Percentiles rank a stretch among this genome's conserved stretches.
These are phyloP conservation scores for Sarcophaga rosellei DNA, from an alignment of 2,888 invertebrate species.

Conservation along the genomic window DNA sequence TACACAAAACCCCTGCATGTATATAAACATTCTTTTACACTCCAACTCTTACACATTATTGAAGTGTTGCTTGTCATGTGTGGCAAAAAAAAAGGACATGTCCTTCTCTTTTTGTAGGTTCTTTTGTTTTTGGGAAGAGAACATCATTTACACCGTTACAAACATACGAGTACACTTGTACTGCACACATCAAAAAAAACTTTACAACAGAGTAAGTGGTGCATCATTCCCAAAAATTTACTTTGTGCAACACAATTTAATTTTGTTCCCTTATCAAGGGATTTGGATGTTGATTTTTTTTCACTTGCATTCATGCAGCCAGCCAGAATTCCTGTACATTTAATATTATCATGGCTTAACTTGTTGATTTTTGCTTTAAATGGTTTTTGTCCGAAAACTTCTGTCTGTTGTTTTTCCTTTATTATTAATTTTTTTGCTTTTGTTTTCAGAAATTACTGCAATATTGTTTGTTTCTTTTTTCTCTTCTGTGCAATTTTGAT, in stretches of 20 bases:
- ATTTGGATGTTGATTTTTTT: conserved; percentile 31
- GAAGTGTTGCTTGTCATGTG: conserved; percentile 41
- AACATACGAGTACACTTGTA: neutral
- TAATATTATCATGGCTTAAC: conserved; percentile 62
- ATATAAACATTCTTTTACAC: neutral
- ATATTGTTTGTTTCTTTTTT: conserved; percentile 44
- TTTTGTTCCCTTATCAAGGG: conserved; percentile 59
- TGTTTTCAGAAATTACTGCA: conserved; percentile 51
- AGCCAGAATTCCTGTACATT: conserved; percentile 41
- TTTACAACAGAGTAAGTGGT: neutral
- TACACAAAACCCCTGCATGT: neutral
- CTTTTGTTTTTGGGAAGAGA: conserved; percentile 7
- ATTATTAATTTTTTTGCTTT: conserved; percentile 31
- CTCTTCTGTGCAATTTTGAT: conserved; percentile 24
- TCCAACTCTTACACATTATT: neutral
- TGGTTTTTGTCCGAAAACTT: conserved; percentile 47
- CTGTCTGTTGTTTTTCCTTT: neutral
- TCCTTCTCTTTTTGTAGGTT: conserved; percentile 22
- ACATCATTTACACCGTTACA: conserved; percentile 56
- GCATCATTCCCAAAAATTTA: conserved; percentile 43
- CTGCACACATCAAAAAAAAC: too few relatives aligned
- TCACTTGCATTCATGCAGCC: neutral
- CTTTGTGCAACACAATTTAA: conserved; percentile 65
- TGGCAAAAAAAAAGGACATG: conserved; percentile 40
- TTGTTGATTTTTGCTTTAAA: conserved; percentile 70